phyloP scores from a whole-genome alignment of 2,888 invertebrate species.

The Harmothoe impar region DNA sequence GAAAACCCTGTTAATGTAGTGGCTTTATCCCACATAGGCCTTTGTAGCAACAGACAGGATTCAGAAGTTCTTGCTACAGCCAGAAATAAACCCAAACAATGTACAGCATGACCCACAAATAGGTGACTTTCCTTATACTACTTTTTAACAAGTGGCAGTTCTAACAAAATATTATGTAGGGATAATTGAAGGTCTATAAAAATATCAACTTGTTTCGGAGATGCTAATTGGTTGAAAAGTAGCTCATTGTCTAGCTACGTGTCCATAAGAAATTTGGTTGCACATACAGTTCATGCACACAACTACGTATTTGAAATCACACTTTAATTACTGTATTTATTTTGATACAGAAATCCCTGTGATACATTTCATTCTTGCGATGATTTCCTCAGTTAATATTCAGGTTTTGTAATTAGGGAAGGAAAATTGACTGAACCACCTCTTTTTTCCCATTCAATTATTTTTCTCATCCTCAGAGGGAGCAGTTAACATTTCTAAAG shows the following conservation, averaged over 20 bases:
- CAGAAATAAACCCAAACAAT: slow-evolving; percentile 76
- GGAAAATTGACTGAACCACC: background rate
- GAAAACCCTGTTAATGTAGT: too few relatives aligned
- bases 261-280: background rate
- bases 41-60: slow-evolving; percentile 80
- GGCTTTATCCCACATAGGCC: too few relatives aligned
- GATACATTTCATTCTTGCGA: background rate
- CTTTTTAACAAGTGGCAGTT: background rate
- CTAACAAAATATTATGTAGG: too few relatives aligned
- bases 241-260: too few relatives aligned
- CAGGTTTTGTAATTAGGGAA: background rate
- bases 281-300: too few relatives aligned
- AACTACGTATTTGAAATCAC: too few relatives aligned
- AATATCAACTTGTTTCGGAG: background rate
- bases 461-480: slow-evolving; percentile 56
- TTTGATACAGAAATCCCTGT: background rate
- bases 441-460: background rate
- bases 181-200: too few relatives aligned
- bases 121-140: background rate
- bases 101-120: slow-evolving; percentile 35
- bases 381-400: background rate
- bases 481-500: background rate
- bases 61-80: slow-evolving; percentile 77
- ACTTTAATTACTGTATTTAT: too few relatives aligned
- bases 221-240: too few relatives aligned